Conservation (phyloP, 2,113 vertebrate species). For the Leptobrachium leishanense region DNA sequence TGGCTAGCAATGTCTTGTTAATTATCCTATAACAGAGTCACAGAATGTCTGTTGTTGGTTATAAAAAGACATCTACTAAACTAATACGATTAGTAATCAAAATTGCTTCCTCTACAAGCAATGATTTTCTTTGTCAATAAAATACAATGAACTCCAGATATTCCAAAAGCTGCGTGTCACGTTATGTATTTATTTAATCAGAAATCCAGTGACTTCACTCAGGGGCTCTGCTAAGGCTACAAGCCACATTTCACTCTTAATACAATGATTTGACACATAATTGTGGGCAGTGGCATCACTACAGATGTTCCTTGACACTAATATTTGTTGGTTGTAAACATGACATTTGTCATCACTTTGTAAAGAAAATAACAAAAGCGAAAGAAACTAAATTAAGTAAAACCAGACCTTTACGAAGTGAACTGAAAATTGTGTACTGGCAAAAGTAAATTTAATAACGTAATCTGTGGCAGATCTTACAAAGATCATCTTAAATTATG, state of each 20-base stretch:
- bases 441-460: constrained; percentile 50
- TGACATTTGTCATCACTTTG: constrained; percentile 51
- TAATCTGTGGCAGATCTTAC: constrained; percentile 58
- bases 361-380: constrained; percentile 35
- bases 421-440: constrained; percentile 58
- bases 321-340: constrained; percentile 39
- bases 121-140: constrained; percentile 23
- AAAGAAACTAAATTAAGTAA: constrained; percentile 51
- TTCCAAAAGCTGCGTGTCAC: constrained; percentile 29
- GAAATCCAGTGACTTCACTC: constrained; percentile 32
- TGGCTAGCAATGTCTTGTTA: constrained; percentile 19
- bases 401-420: constrained; percentile 54
- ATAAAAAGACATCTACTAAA: constrained; percentile 37
- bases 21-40: constrained; percentile 32
- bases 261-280: not conserved
- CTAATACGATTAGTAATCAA: constrained; percentile 35
- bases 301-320: constrained; percentile 37
- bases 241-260: not conserved
- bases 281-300: constrained; percentile 22
- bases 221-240: constrained; percentile 6
- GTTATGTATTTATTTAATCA: constrained; percentile 42
- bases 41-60: constrained; percentile 47
- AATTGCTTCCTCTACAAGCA: constrained; percentile 41
- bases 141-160: constrained; percentile 41
- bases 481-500: not conserved